A percentile compares a stretch with the other conserved stretches of the same genome.
Evolutionary conservation across 2,113 vertebrate species (phyloP).

Genomic region (Stigmatopora nigra): DNA sequence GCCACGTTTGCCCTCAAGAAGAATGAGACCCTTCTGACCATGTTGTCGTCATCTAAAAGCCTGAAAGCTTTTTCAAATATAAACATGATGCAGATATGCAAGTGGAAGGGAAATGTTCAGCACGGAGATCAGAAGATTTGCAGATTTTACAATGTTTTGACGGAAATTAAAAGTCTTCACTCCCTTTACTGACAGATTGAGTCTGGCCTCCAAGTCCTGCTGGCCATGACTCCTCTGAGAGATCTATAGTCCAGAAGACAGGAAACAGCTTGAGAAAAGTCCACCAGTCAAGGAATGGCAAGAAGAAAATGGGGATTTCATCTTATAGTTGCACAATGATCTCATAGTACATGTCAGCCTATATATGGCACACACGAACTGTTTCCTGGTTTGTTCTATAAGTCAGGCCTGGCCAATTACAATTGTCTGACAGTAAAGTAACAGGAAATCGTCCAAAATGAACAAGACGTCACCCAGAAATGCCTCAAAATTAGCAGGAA

Average conservation of each 20-base stretch:
- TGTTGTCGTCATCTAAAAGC: slow-evolving; percentile 13
- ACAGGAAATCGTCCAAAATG: too few relatives aligned
- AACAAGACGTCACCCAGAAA: too few relatives aligned
- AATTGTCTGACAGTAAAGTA: too few relatives aligned
- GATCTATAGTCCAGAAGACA: slow-evolving; percentile 66
- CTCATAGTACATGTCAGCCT: neutral
- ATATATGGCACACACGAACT: too few relatives aligned
- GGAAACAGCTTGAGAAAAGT: slow-evolving; percentile 75
- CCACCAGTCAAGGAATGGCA: slow-evolving; percentile 66
- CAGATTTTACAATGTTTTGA: neutral
- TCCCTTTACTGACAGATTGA: slow-evolving; percentile 29
- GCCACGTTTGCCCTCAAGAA: slow-evolving; percentile 25
- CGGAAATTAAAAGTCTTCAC: slow-evolving; percentile 19
- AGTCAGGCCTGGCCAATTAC: too few relatives aligned
- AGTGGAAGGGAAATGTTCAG: neutral
- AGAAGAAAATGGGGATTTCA: slow-evolving; percentile 62
- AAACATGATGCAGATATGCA: neutral
- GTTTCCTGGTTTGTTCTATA: too few relatives aligned
- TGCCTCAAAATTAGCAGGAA: too few relatives aligned
- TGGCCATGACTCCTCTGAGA: slow-evolving; percentile 62
- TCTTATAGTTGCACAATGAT: slow-evolving; percentile 18
- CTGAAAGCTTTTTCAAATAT: neutral
- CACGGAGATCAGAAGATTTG: neutral
- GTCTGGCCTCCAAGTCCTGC: slow-evolving; percentile 33
- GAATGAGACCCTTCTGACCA: slow-evolving; percentile 26